Percentiles rank a stretch among this genome's conserved stretches.
phyloP scores from a whole-genome alignment of 2,888 invertebrate species.

The Erebia epiphron region DNA sequence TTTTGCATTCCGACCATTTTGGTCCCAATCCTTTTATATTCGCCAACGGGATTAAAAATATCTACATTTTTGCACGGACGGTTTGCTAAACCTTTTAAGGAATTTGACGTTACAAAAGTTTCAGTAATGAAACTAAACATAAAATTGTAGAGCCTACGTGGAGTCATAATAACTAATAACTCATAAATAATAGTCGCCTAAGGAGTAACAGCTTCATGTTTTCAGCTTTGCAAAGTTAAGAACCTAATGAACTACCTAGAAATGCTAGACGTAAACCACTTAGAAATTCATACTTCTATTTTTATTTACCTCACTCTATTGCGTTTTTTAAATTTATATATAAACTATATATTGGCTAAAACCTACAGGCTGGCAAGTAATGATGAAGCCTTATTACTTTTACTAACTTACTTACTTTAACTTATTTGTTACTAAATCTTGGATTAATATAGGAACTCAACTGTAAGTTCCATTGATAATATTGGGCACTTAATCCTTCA shows the following conservation, averaged over 20 bases:
- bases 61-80: background rate
- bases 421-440: too few relatives aligned
- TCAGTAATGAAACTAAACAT: background rate
- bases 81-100: background rate
- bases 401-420: too few relatives aligned
- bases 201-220: background rate
- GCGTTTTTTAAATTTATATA: too few relatives aligned
- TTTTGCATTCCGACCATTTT: conserved; percentile 62
- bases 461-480: background rate
- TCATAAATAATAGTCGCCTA: background rate
- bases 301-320: too few relatives aligned
- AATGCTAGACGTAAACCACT: too few relatives aligned
- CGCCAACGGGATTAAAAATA: background rate
- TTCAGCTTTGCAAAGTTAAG: background rate
- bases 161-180: background rate
- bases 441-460: background rate
- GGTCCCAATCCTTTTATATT: conserved; percentile 21
- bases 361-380: background rate
- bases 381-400: background rate
- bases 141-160: background rate
- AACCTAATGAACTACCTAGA: too few relatives aligned
- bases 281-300: too few relatives aligned
- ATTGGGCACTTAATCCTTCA: background rate
- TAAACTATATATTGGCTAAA: too few relatives aligned
- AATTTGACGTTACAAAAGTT: too few relatives aligned